These are phyloP conservation scores for Radopholus similis DNA, from an alignment of 1,140 invertebrate species.

Conservation along the genomic window DNA sequence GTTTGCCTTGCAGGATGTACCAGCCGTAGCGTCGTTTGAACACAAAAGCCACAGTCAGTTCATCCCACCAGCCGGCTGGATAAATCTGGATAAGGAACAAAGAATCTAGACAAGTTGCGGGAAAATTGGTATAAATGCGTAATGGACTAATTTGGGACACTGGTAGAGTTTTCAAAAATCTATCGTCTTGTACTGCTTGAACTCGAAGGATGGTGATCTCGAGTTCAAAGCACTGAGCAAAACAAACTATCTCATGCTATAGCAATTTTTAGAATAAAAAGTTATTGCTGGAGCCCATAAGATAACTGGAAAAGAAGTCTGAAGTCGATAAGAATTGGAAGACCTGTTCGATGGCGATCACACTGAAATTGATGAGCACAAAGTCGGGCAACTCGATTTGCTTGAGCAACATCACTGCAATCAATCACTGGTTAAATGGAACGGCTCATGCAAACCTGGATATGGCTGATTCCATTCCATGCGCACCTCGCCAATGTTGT, in stretches of 20 bases:
- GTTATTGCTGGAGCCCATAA: too few relatives aligned
- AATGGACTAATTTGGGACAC: too few relatives aligned
- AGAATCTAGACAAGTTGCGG: not conserved
- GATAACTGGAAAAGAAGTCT: too few relatives aligned
- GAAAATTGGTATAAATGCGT: too few relatives aligned
- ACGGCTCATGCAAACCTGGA: slow-evolving; percentile 23
- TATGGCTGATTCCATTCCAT: slow-evolving; percentile 59
- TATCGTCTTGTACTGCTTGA: too few relatives aligned
- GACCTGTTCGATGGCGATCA: slow-evolving; percentile 57
- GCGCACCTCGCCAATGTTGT: slow-evolving; percentile 59
- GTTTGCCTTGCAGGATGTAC: slow-evolving; percentile 53
- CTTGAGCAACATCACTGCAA: slow-evolving; percentile 52
- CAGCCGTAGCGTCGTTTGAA: slow-evolving; percentile 59
- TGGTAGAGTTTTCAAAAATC: too few relatives aligned
- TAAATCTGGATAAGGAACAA: slow-evolving; percentile 47
- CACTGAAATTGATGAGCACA: slow-evolving; percentile 57
- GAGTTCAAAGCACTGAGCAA: too few relatives aligned
- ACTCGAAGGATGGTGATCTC: too few relatives aligned
- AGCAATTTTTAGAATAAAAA: too few relatives aligned
- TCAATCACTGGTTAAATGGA: not conserved
- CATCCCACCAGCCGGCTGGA: slow-evolving; percentile 59
- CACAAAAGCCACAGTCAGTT: slow-evolving; percentile 54
- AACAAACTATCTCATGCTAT: too few relatives aligned
- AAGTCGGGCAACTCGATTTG: slow-evolving; percentile 58
- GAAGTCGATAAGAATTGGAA: too few relatives aligned